Conservation (phyloP, 2,888 invertebrate genomes). For the Campoplex capitator region DNA sequence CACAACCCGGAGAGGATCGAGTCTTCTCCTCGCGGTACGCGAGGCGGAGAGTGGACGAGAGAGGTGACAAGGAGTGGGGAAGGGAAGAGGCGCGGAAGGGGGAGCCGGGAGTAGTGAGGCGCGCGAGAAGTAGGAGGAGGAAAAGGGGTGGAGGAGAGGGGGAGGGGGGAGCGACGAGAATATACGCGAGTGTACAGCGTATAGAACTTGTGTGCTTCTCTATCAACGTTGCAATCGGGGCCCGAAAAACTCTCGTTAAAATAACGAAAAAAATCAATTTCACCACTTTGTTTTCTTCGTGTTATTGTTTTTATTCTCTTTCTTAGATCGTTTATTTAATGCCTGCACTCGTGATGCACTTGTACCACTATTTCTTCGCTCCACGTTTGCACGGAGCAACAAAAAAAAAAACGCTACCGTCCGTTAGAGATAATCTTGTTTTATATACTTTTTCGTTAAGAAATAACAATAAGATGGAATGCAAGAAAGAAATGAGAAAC, state of each 20-base stretch:
- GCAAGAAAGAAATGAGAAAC: constrained; percentile 42
- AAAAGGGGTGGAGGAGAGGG: constrained; percentile 9
- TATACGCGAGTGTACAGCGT: constrained; percentile 56
- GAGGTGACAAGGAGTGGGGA: neutral
- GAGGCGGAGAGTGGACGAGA: constrained; percentile 34
- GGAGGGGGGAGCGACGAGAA: constrained; percentile 52
- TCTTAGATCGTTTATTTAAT: neutral
- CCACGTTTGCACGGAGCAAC: constrained; percentile 21
- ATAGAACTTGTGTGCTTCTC: constrained; percentile 51
- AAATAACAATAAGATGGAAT: neutral
- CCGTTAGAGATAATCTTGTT: neutral
- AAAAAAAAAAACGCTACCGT: neutral
- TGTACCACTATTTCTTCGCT: constrained; percentile 11
- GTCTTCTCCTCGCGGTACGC: constrained; percentile 45
- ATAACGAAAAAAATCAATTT: constrained; percentile 28
- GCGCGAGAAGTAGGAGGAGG: constrained; percentile 49
- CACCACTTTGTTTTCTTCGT: constrained; percentile 4
- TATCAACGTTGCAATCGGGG: constrained; percentile 63
- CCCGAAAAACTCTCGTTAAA: constrained; percentile 41
- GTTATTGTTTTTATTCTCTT: neutral
- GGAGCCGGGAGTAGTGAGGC: constrained; percentile 20
- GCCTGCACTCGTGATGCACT: constrained; percentile 18
- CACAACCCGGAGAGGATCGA: constrained; percentile 47
- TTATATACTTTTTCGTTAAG: neutral
- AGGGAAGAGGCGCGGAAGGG: constrained; percentile 1